A percentile compares a stretch with the other conserved stretches of the same genome.
Evolutionary conservation across 2,797 vertebrate genomes (phyloP).

Genomic region (Xenops minutus): DNA sequence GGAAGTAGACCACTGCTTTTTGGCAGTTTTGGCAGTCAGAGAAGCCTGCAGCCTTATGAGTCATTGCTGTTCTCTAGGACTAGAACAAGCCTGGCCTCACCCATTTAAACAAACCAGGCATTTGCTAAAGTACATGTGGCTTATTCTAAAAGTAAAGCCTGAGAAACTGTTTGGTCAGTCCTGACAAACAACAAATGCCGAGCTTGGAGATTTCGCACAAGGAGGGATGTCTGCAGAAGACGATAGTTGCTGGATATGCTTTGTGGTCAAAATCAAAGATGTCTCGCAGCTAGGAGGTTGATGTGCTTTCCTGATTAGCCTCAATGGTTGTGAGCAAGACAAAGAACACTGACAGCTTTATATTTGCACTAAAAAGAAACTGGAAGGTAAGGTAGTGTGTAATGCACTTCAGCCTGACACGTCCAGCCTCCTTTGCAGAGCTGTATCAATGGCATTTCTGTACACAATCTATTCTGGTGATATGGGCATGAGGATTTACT

Average conservation of each 20-base stretch:
- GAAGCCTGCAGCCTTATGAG: not conserved
- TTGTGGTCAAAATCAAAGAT: not conserved
- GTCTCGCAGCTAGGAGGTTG: not conserved
- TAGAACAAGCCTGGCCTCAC: not conserved
- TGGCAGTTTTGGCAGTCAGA: not conserved
- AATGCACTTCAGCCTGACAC: accelerated
- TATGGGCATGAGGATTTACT: not conserved
- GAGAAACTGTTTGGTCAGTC: not conserved
- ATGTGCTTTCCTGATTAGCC: not conserved
- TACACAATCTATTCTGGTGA: not conserved
- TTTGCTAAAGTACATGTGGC: not conserved
- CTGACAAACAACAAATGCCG: not conserved
- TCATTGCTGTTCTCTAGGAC: not conserved
- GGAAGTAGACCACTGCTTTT: not conserved
- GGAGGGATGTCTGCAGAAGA: not conserved
- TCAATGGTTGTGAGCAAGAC: not conserved
- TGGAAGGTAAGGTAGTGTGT: not conserved
- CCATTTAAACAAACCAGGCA: not conserved
- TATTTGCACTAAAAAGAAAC: not conserved
- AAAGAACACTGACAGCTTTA: not conserved
- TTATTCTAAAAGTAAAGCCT: not conserved
- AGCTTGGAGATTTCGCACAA: not conserved
- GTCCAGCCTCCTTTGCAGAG: not conserved
- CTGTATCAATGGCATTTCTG: not conserved
- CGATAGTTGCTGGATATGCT: not conserved